Conservation (phyloP, 35 echinoderm and acorn worm genomes). For the Amphiura filiformis region DNA sequence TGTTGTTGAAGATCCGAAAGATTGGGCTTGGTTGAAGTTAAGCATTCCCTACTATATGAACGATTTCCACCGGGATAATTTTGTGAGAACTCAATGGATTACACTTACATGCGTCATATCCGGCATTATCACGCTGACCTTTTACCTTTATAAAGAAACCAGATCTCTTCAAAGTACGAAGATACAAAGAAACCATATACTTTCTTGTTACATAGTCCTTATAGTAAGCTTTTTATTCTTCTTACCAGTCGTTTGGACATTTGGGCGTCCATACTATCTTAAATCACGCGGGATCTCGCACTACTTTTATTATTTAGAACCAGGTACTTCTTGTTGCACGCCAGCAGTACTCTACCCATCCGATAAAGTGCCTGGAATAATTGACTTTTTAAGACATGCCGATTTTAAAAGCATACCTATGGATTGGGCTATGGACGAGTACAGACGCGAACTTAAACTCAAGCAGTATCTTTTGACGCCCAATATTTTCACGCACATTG, state of each 20-base stretch:
- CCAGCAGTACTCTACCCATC: constrained; percentile 80
- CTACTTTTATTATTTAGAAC: constrained; percentile 55
- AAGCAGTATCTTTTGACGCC: constrained; percentile 70
- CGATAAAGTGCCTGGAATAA: constrained; percentile 51
- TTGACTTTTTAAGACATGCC: constrained; percentile 48
- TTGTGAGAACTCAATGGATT: constrained; percentile 78
- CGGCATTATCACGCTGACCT: constrained; percentile 10
- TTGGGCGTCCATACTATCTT: constrained; percentile 63
- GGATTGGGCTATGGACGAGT: constrained; percentile 81
- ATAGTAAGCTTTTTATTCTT: constrained; percentile 52
- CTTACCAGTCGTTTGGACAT: constrained; percentile 27
- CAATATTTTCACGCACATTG: constrained; percentile 93
- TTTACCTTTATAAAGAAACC: background rate
- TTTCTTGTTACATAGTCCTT: constrained; percentile 30
- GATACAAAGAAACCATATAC: background rate
- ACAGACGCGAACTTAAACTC: constrained; percentile 21
- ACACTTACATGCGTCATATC: constrained; percentile 44
- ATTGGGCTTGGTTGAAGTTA: constrained; percentile 87
- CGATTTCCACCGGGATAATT: constrained; percentile 59
- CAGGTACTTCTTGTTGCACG: constrained; percentile 83
- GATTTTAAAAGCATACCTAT: constrained; percentile 27
- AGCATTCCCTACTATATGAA: constrained; percentile 75
- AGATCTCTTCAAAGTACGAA: background rate
- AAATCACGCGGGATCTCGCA: constrained; percentile 13
- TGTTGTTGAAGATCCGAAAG: background rate